Evolutionary conservation across 2,888 invertebrate species (phyloP).

Genomic region (Eilema griseolum): DNA sequence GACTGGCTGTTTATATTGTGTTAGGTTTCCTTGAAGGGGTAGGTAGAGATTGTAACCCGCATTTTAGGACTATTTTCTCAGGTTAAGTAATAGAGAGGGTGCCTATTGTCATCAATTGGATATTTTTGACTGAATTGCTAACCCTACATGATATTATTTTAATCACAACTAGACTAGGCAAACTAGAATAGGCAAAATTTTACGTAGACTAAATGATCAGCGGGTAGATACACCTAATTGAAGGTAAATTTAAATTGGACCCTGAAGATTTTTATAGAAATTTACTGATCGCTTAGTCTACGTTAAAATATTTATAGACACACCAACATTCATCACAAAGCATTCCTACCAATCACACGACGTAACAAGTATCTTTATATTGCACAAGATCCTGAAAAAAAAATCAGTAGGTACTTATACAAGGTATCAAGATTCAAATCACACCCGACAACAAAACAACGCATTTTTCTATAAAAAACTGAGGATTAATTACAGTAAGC

Average conservation of each 20-base stretch:
- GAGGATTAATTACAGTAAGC: slow-evolving; percentile 49
- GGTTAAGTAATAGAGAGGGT: not conserved
- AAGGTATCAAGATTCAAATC: slow-evolving; percentile 25
- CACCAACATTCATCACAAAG: too few species aligned
- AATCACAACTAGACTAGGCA: too few species aligned
- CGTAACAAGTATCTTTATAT: not conserved
- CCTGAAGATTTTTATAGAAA: too few species aligned
- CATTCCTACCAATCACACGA: not conserved
- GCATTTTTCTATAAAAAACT: slow-evolving; percentile 46
- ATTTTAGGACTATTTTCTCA: not conserved
- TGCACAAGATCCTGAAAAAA: not conserved
- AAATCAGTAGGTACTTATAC: not conserved
- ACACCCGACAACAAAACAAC: slow-evolving; percentile 43
- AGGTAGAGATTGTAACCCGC: not conserved
- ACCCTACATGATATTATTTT: too few species aligned
- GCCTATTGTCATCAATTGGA: too few species aligned
- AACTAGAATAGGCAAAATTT: too few species aligned
- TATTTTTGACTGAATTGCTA: too few species aligned
- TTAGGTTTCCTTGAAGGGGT: not conserved
- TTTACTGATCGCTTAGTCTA: too few species aligned
- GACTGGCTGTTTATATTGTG: not conserved
- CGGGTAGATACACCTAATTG: too few species aligned
- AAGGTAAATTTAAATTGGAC: too few species aligned
- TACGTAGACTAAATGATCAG: too few species aligned
- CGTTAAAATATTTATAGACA: too few species aligned